Evolutionary conservation across 2,797 vertebrate species (phyloP).

Genomic region (Clarias laeviceps): DNA sequence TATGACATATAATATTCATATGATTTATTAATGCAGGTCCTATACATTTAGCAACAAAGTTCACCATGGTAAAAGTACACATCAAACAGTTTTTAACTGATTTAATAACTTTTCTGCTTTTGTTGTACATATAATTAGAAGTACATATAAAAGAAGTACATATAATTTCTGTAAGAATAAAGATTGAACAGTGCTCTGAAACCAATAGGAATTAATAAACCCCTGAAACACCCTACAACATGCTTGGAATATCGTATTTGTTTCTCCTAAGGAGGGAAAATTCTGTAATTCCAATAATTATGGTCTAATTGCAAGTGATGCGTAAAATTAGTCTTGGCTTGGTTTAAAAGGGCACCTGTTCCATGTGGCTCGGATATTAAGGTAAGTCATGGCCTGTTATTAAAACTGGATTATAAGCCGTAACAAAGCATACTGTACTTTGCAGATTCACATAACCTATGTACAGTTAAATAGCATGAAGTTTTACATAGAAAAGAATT

Average conservation of each 20-base stretch:
- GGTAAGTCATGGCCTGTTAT: conserved; percentile 26
- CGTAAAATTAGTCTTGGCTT: conserved; percentile 42
- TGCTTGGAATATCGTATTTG: conserved; percentile 10
- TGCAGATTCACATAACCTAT: background rate
- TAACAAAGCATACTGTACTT: conserved; percentile 27
- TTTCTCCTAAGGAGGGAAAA: conserved; percentile 19
- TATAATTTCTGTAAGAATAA: background rate
- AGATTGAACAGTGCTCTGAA: background rate
- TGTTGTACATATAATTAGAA: background rate
- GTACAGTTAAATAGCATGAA: background rate
- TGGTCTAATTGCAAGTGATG: conserved; percentile 37
- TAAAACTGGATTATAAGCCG: conserved; percentile 11
- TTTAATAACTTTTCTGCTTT: background rate
- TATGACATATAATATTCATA: background rate
- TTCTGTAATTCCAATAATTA: conserved; percentile 33
- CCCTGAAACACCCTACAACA: background rate
- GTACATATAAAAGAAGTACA: background rate
- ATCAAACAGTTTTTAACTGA: background rate
- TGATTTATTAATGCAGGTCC: conserved; percentile 21
- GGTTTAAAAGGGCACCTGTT: conserved; percentile 30
- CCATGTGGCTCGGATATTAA: conserved; percentile 15
- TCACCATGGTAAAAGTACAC: background rate
- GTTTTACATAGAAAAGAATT: background rate
- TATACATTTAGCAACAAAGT: background rate
- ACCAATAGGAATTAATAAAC: background rate